These are phyloP conservation scores for Trachurus trachurus DNA, from an alignment of 2,797 vertebrate genomes.

Conservation along the genomic window DNA sequence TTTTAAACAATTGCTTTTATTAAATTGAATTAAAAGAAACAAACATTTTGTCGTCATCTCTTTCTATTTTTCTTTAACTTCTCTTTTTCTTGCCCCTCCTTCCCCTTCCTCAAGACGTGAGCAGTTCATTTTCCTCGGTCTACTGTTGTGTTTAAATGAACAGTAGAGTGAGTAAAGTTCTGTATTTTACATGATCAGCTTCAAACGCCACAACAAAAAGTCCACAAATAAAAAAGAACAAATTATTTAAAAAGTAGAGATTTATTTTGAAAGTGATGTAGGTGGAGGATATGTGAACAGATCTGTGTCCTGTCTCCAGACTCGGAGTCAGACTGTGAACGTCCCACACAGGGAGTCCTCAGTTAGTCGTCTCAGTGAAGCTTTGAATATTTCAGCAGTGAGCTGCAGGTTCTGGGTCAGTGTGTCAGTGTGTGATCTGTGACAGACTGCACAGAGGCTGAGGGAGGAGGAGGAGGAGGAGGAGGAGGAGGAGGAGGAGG, in stretches of 20 bases:
- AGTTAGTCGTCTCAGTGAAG: slow-evolving; percentile 15
- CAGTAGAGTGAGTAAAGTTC: too few species aligned
- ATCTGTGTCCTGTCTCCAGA: neutral
- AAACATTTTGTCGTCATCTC: too few species aligned
- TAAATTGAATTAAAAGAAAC: too few species aligned
- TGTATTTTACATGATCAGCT: too few species aligned
- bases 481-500: neutral
- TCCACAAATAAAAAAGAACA: neutral
- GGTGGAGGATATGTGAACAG: neutral
- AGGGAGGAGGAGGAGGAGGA: neutral
- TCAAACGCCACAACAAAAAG: too few species aligned
- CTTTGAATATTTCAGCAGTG: slow-evolving; percentile 66
- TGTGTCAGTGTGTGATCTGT: slow-evolving; percentile 82
- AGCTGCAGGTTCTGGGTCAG: slow-evolving; percentile 79
- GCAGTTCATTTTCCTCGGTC: too few species aligned
- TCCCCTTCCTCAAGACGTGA: too few species aligned
- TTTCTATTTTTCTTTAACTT: too few species aligned
- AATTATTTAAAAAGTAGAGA: neutral
- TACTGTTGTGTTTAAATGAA: too few species aligned
- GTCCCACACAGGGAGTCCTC: neutral
- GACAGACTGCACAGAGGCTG: slow-evolving; percentile 51
- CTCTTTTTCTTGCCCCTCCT: too few species aligned
- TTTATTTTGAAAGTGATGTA: neutral
- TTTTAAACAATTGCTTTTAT: too few species aligned
- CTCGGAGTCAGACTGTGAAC: neutral